Evolutionary conservation across 2,888 invertebrate species (phyloP), one percentile per base, ranked within the genome.

Genomic region (Amiota communis): DNA sequence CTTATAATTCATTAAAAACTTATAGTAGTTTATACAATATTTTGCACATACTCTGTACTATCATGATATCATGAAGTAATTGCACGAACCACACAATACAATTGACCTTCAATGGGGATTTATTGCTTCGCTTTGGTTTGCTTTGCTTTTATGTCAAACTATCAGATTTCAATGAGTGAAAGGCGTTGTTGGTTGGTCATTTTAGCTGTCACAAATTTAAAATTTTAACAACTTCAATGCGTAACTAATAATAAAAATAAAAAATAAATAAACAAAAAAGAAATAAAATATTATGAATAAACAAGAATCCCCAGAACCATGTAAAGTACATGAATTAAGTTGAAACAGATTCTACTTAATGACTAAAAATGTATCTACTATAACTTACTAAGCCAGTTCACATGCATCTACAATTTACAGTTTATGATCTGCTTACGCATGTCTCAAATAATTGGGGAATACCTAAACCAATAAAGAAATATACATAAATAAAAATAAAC

Each of bases 51-150:
- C 36, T 36, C 36, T 4, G 6, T 6, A 2, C 3, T 0, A 36
- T 36, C 36, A 36, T 36, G 36, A 36, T 36, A 36, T 36, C 36
- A 36, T 36, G 36, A 36, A 36, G 36, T 36, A 36, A 36, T 4
- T 36, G 36, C 36, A 36, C 36, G 36, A 23, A 59, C 59, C 23
- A 59, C 59, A 59, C 10, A 12, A 20, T 2, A 36, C 23, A 36
- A n/a, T 17, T 65, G 65, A 48, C 65, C 65, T 65, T 65, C 65
- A 65, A n/a, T n/a, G 36, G 36, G 36, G 49, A 65, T 17, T 65
- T 48, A 65, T 48, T 17, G 48, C 65, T 36, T 48, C 49, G 47
- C 48, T 65, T 48, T 48, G 48, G 17, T 15, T 47, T 17, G 17
- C 36, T 36, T 36, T 36, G 6, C 36, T 36, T 36, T 36, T 36